Base-by-base conservation (phyloP, 2,888 invertebrate genomes). In the Neria commutata region DNA sequence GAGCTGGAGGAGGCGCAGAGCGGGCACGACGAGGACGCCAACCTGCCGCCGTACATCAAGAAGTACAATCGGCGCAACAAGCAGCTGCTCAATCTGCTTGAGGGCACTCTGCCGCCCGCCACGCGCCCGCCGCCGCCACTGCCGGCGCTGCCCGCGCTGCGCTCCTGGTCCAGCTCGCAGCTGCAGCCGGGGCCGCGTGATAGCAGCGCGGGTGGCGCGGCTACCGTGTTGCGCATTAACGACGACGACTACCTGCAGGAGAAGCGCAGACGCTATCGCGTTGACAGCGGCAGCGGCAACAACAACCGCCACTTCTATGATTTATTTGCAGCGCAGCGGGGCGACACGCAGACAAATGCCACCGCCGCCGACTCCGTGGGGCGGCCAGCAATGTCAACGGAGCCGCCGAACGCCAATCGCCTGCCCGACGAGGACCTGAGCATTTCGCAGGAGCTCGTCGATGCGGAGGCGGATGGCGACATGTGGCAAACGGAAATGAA, bases 61-160 rank as follows among this genome's bases (percentile, higher is more conserved):
- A 81, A 81, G 40, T 81, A 78, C 54, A 79, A 78, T 63, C 71
- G 80, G 8, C 75, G 81, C 34, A 81, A 81, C 59, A 81, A 81
- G 53, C 81, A 81, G 66, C 59, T 81, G 55, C 63, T 80, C 16
- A 75, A 81, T 61, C 68, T 81, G 23, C 71, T 81, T 2, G 81
- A 81, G 47, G 81, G 81, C 14, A 81, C 81, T 0, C 59, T 77
- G 45, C 69, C 79, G 8, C 77, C 79, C 3, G 65, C 75, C 1
- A 68, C 72, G 2, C 61, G 67, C 1, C 37, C 68, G 1, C 54
- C 68, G 1, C 64, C 59, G 25, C 48, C 67, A 2, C 61, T 64
- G 23, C 67, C 68, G 3, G 26, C 67, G 3, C n/a, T 63, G 1
- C 50, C 61, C 2, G 8, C 16, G n/a, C 25, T 34, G 10, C 42